A percentile compares a stretch with the other conserved stretches of the same genome.
Evolutionary conservation across 1,140 invertebrate genomes (phyloP).

Genomic region (Orius insidiosus): DNA sequence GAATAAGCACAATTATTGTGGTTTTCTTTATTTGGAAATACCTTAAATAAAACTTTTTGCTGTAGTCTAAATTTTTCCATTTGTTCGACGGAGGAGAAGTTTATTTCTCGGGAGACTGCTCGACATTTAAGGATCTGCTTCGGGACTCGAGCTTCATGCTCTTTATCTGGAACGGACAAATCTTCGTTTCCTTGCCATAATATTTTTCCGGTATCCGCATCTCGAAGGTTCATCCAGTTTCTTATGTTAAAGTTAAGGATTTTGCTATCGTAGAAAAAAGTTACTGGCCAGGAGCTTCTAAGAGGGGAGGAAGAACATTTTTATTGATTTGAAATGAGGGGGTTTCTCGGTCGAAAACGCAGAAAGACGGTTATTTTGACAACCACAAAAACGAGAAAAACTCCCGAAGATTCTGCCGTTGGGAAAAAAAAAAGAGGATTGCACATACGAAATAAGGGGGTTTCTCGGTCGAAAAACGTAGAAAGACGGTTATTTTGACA

Average conservation of each 20-base stretch:
- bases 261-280: not conserved
- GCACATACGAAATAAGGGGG: too few species aligned
- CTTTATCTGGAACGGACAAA: conserved; percentile 70
- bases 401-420: too few species aligned
- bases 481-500: too few species aligned
- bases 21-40: conserved; percentile 18
- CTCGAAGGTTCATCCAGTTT: conserved; percentile 96
- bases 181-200: conserved; percentile 97
- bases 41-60: conserved; percentile 71
- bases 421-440: too few species aligned
- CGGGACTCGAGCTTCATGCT: conserved; percentile 92
- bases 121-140: conserved; percentile 91
- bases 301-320: too few species aligned
- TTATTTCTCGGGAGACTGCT: conserved; percentile 92
- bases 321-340: too few species aligned
- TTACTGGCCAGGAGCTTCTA: too few species aligned
- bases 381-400: too few species aligned
- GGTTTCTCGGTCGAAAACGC: too few species aligned
- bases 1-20: not conserved
- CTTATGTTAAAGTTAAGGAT: conserved; percentile 29
- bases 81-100: conserved; percentile 90
- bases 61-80: conserved; percentile 96
- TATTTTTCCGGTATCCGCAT: conserved; percentile 89
- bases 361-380: too few species aligned
- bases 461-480: too few species aligned